These are phyloP conservation scores for Stegastes partitus DNA, from an alignment of 2,113 vertebrate species.

Conservation along the genomic window DNA sequence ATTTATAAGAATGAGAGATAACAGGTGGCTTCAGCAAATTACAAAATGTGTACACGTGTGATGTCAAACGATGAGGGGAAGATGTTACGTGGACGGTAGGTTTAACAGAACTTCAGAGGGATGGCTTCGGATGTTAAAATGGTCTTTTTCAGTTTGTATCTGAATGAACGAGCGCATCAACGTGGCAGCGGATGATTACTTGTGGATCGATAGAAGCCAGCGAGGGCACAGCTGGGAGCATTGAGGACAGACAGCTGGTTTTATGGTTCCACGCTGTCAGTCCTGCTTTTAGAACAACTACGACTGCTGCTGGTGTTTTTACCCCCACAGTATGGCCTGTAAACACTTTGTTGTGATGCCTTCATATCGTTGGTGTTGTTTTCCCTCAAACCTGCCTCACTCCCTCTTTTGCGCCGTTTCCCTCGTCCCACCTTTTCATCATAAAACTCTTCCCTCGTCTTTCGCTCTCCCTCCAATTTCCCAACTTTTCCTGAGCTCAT, in stretches of 20 bases:
- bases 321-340: not conserved
- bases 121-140: not conserved
- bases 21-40: no score
- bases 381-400: not conserved
- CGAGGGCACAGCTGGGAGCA: slow-evolving; percentile 38
- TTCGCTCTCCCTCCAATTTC: not conserved
- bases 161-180: slow-evolving; percentile 10
- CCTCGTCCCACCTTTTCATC: no score
- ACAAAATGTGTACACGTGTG: no score
- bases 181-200: slow-evolving; percentile 45
- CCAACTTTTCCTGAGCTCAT: slow-evolving; percentile 6
- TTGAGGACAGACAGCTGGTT: slow-evolving; percentile 47
- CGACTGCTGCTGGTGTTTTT: not conserved
- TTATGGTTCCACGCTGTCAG: not conserved
- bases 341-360: not conserved
- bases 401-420: not conserved
- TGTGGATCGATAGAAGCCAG: slow-evolving; percentile 44
- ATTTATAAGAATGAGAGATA: no score
- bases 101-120: not conserved
- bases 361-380: not conserved
- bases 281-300: not conserved
- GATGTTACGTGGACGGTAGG: no score
- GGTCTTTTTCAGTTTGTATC: not conserved
- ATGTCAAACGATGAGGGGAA: no score
- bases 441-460: not conserved